These are phyloP conservation scores for Cricetomys ansorgei DNA, from an alignment of 2,113 vertebrate species.

Conservation along the genomic window DNA sequence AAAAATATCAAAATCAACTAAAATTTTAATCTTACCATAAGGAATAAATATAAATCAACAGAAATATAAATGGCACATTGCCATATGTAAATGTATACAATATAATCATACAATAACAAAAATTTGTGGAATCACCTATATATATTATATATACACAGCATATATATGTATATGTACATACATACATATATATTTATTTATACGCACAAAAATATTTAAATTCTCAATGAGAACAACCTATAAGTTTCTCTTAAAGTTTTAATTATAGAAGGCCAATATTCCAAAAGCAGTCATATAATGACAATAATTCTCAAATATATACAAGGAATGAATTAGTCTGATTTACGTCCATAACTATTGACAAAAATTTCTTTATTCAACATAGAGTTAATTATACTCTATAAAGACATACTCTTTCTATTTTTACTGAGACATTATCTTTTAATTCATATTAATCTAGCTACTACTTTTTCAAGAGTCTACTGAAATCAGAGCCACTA, in stretches of 20 bases:
- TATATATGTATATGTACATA: background rate
- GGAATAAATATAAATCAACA: background rate
- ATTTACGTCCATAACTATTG: constrained; percentile 3
- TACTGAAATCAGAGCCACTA: background rate
- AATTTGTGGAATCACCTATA: background rate
- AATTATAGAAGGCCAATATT: background rate
- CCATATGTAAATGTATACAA: background rate
- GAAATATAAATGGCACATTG: background rate
- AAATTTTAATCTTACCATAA: background rate
- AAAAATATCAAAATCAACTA: background rate
- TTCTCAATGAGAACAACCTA: background rate
- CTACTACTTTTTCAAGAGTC: background rate
- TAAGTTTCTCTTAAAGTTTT: background rate
- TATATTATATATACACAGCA: background rate
- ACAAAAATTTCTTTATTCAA: constrained; percentile 11
- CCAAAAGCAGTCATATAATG: background rate
- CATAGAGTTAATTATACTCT: background rate
- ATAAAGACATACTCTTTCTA: background rate
- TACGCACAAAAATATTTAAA: background rate
- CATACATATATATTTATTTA: background rate
- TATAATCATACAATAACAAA: background rate
- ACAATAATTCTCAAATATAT: constrained; percentile 12
- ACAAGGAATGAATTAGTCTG: background rate
- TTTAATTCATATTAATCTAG: background rate
- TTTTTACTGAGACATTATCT: constrained; percentile 6